These are phyloP conservation scores for Rhegmatorhina hoffmannsi DNA, from an alignment of 2,113 vertebrate genomes.

Conservation along the genomic window DNA sequence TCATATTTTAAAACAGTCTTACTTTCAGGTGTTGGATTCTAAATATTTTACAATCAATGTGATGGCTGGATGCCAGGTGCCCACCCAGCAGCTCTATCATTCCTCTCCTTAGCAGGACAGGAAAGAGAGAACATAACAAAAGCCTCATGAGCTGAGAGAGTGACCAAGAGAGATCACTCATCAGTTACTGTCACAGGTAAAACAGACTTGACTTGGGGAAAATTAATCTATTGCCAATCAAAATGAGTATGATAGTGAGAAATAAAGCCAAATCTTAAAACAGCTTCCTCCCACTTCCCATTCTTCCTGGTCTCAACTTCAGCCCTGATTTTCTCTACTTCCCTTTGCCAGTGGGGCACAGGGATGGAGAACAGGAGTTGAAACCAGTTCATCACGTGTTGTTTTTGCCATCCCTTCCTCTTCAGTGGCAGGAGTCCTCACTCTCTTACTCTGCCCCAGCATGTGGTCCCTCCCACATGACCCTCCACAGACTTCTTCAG, in stretches of 20 bases:
- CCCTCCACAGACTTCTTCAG: not conserved
- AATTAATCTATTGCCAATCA: not conserved
- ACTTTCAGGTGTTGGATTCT: not conserved
- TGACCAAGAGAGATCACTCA: not conserved
- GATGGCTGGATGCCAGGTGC: not conserved
- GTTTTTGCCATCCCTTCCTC: not conserved
- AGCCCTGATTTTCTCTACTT: not conserved
- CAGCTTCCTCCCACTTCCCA: not conserved
- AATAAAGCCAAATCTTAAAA: not conserved
- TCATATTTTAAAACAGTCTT: not conserved
- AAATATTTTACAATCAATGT: not conserved
- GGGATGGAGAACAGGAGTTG: not conserved
- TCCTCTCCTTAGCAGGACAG: not conserved
- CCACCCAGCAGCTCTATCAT: not conserved
- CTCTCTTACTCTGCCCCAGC: not conserved
- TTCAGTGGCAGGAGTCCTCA: not conserved
- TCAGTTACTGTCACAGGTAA: not conserved
- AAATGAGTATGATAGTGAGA: not conserved
- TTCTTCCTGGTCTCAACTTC: not conserved
- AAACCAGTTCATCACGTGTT: not conserved
- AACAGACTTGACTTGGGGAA: not conserved
- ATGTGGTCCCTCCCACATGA: not conserved
- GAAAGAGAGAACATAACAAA: not conserved
- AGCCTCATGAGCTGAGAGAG: no score
- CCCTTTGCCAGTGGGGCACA: accelerated